Base-by-base conservation (phyloP, 1,140 invertebrate species). In the Lasioglossum albipes region DNA sequence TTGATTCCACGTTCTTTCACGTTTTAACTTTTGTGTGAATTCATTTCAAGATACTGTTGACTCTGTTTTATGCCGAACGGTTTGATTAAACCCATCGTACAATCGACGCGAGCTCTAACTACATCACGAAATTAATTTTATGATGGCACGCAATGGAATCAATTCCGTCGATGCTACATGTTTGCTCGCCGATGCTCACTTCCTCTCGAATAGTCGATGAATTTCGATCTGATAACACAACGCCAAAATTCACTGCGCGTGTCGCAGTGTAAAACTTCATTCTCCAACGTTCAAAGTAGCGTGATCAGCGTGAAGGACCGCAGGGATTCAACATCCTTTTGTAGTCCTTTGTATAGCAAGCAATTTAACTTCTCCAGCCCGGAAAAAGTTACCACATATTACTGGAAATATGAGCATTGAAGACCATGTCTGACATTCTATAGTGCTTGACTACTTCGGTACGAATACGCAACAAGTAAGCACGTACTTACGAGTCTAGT, bases 111-210 rank as follows among this genome's bases (percentile, higher is more conserved):
- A 62, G n/a, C 71, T 57, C 71, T 57, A 73, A 62, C 59, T 36
- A 22, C 57, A 41, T 22, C 22, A 41, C 22, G 57, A 45, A 73
- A 73, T 73, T 73, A 73, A 73, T 73, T 62, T 73, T 57, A 62
- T 72, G 70, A 72, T 61, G 57, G 70, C 41, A 13, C 57, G 13
- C 52, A 57, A 45, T 62, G 59, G 16, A 73, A 73, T 45, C 45
- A 62, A 62, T 62, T 73, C 22, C 41, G 18, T 45, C 57, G 71
- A 45, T 49, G 13, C 10, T 27, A 62, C 57, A 59, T 73, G 41
- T 73, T 73, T 73, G 41, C 71, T 73, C 57, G 54, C 41, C 36
- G 70, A 59, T 27, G 36, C 36, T 61, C 70, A 7, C 36, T 41
- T 62, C 2, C 36, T 41, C 45, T 0, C 41, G 22, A 22, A 62